Evolutionary conservation across 23 tunicate genomes (phyloP), one percentile per base, ranked within the genome.

Genomic region (Ascidia mentula): DNA sequence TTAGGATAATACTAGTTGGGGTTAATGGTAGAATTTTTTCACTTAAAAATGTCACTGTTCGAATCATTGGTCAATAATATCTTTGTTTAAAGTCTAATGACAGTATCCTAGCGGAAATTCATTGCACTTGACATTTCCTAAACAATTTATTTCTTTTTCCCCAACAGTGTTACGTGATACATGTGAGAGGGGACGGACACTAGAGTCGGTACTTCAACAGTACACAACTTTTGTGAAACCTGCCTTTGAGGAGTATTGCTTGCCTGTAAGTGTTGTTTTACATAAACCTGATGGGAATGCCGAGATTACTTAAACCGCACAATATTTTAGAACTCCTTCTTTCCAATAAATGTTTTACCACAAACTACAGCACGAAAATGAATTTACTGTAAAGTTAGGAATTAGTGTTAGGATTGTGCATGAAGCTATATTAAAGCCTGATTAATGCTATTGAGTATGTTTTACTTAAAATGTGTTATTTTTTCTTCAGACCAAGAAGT

Each of bases 221-320:
- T 96, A 96, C 92, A 96, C 94, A 40, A 91, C 90, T 6, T 96
- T 87, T 78, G 99, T 96, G 31, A 96, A 96, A 60, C 99, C 99
- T 9, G 96, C 99, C n/a, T 96, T 91, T 74, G 99, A 96, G 76
- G 97, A 96, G 75, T 96, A 87, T 72, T 91, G 99, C 75, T 72
- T 88, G 79, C 99, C 99, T 72, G 97, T 91, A 76, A 73, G 86
- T 53, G 13, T 20, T 20, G 65, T 5, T 9, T 3, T 9, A 20
- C 24, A 5, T n/a, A n/a, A n/a, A n/a, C n/a, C n/a, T 53, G 13
- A 28, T 53, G 65, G 7, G 7, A 53, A 53, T 53, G 7, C 2
- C 24, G 15, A 42, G 53, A 9, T 53, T 9, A 53, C 22, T 9
- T 28, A 53, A 53, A 26, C 65, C 22, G 22, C 15, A 12, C 15